phyloP scores from a whole-genome alignment of 1,140 invertebrate species.

The Anastrepha ludens region DNA sequence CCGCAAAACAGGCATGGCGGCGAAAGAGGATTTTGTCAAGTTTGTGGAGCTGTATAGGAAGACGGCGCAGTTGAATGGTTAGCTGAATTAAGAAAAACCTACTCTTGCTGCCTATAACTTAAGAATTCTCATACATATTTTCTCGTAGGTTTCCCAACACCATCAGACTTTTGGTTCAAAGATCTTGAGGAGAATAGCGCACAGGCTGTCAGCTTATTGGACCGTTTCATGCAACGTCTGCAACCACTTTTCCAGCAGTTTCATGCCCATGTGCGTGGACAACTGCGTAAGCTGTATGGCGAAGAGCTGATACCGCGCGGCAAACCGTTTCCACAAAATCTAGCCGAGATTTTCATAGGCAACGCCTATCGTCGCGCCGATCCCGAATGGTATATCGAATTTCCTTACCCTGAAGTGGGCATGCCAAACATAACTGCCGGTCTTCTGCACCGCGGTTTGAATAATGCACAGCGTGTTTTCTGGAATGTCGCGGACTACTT shows the following conservation, averaged over 20 bases:
- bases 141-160: constrained; percentile 53
- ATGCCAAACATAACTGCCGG: constrained; percentile 65
- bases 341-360: constrained; percentile 68
- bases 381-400: constrained; percentile 63
- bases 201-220: constrained; percentile 59
- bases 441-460: constrained; percentile 62
- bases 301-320: constrained; percentile 59
- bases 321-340: constrained; percentile 67
- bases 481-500: constrained; percentile 70
- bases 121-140: neutral
- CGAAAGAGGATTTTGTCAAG: constrained; percentile 60
- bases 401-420: constrained; percentile 60
- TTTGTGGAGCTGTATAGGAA: constrained; percentile 70
- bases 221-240: constrained; percentile 62
- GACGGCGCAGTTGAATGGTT: constrained; percentile 66
- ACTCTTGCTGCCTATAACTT: too few relatives aligned
- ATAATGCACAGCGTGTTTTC: constrained; percentile 63
- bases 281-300: constrained; percentile 64
- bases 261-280: constrained; percentile 67
- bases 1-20: constrained; percentile 60
- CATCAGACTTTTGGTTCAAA: constrained; percentile 69
- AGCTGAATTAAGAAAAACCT: neutral
- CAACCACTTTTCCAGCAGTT: constrained; percentile 67
- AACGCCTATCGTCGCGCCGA: constrained; percentile 63
- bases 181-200: constrained; percentile 60